Evolutionary conservation across 23 tunicate genomes (phyloP), one percentile per base, ranked within the genome.

Genomic region (Botrylloides violaceus): DNA sequence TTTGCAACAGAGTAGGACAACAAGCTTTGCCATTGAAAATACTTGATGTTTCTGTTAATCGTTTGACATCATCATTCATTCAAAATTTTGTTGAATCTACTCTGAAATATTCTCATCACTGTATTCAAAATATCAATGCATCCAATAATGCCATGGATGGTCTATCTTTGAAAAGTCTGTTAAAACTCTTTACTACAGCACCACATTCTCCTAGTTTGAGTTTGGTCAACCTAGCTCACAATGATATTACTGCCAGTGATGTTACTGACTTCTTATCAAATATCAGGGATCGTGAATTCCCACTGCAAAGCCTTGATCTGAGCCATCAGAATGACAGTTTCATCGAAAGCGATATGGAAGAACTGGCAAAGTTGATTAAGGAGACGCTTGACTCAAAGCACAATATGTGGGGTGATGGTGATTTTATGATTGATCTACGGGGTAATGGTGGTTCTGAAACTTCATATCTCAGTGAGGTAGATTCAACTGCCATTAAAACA

Each of bases 401-500:
- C 4, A 4, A 4, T 31, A 3, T 21, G 3, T 36, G 26, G 57
- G 9, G 21, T 9, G 12, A 39, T 9, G 12, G 9, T 68, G 31
- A 26, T 26, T 37, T 34, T 27, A 56, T n/a, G 23, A 76, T 80
- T 6, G 76, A 80, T 63, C 68, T 87, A 6, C 59, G 77, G 24
- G 57, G 72, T 3, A 27, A 79, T 3, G 95, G 86, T 15, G 95
- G 95, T 3, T 20, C 79, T n/a, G 79, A 66, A 30, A 77, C 75
- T 27, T 35, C 68, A 2, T 27, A 18, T 0, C 29, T 79, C 15
- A 48, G 50, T 28, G 30, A 12, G 18, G 21, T 87, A 28, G 85
- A 87, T 29, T 73, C 77, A 21, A 26, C 36, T 49, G 86, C 95
- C 3, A 80, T 87, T 29, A 76, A 80, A 64, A 87, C 95, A 61